Percentiles rank a stretch among this genome's conserved stretches.
Conservation (phyloP, 2,888 invertebrate genomes). For the Phalangium opilio region DNA sequence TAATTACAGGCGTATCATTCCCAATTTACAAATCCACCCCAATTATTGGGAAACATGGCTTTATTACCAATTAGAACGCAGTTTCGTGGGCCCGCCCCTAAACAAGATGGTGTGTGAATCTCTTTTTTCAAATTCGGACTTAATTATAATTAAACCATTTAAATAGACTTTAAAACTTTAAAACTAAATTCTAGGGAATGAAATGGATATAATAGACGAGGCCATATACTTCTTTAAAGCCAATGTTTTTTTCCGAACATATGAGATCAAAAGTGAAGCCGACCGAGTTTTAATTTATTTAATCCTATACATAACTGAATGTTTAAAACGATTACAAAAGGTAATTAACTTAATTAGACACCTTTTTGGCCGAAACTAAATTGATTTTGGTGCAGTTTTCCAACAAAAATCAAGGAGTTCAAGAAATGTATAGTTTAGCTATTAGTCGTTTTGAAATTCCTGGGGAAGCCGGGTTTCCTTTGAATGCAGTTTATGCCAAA, state of each 20-base stretch:
- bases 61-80: constrained; percentile 77
- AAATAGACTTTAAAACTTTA: no score
- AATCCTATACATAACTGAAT: constrained; percentile 93
- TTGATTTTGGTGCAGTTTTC: constrained; percentile 41
- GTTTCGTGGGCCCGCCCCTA: constrained; percentile 81
- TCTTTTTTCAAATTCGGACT: no score
- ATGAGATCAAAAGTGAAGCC: constrained; percentile 96
- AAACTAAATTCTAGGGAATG: constrained; percentile 37
- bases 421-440: constrained; percentile 92
- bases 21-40: constrained; percentile 54
- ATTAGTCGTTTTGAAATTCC: constrained; percentile 63
- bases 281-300: constrained; percentile 94
- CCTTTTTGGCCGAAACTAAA: background rate
- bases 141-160: no score
- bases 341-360: constrained; percentile 24
- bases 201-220: constrained; percentile 90
- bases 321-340: constrained; percentile 81
- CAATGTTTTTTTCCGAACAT: constrained; percentile 96
- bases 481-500: constrained; percentile 87
- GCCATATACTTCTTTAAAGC: constrained; percentile 94
- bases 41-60: constrained; percentile 79
- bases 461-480: constrained; percentile 68
- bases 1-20: constrained; percentile 68
- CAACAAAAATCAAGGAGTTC: constrained; percentile 65
- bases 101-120: constrained; percentile 25